Conservation (phyloP, 2,888 invertebrate genomes). For the Tetheella fluctuosa region DNA sequence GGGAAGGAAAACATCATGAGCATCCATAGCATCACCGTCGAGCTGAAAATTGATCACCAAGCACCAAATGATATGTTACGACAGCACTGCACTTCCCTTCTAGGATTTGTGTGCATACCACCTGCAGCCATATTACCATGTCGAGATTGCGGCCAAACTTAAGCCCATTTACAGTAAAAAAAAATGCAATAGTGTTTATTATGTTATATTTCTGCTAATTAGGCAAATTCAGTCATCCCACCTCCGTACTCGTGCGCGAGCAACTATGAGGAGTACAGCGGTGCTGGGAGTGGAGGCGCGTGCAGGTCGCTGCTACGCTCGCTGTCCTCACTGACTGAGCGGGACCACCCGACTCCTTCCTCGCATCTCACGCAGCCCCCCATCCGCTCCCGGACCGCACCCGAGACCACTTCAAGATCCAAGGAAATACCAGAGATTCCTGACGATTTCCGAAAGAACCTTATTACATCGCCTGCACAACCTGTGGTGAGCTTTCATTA, state of each 20-base stretch:
- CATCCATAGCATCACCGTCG: too few relatives aligned
- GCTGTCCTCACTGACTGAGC: constrained; percentile 84
- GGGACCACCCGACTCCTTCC: constrained; percentile 29
- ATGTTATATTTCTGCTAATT: constrained; percentile 30
- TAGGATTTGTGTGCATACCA: too few relatives aligned
- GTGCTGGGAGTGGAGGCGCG: constrained; percentile 35
- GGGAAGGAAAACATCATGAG: too few relatives aligned
- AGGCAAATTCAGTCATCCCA: constrained; percentile 92
- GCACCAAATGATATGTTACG: too few relatives aligned
- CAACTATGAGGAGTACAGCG: constrained; percentile 84
- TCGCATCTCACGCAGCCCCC: constrained; percentile 23
- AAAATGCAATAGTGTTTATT: too few relatives aligned
- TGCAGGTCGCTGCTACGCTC: constrained; percentile 81
- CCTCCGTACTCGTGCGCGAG: constrained; percentile 93
- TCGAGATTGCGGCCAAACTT: too few relatives aligned
- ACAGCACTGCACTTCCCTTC: too few relatives aligned
- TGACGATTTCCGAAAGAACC: constrained; percentile 63
- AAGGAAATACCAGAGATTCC: constrained; percentile 36
- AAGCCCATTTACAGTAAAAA: too few relatives aligned
- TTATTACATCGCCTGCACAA: constrained; percentile 67
- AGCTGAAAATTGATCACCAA: too few relatives aligned
- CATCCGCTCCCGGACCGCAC: constrained; percentile 41
- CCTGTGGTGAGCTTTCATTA: constrained; percentile 45
- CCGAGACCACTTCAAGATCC: constrained; percentile 31
- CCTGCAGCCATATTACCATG: too few relatives aligned